These are phyloP conservation scores for Chelidonichthys spinosus DNA, from an alignment of 2,797 vertebrate species.

Conservation along the genomic window DNA sequence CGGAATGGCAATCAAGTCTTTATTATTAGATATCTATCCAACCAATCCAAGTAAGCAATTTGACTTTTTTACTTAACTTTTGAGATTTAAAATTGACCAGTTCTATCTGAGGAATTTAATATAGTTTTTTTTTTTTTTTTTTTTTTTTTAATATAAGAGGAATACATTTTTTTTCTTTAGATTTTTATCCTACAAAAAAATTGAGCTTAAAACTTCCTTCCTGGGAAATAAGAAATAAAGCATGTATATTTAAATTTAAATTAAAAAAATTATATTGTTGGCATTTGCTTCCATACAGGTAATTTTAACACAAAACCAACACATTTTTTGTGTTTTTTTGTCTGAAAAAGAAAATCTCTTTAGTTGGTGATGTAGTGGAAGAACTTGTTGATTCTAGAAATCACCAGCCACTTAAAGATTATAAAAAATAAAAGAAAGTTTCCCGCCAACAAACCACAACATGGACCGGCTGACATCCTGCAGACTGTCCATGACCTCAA, in stretches of 20 bases:
- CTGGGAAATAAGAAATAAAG: no score
- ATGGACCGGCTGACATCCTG: constrained; percentile 80
- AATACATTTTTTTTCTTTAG: no score
- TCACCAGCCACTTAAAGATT: not conserved
- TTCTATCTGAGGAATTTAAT: not conserved
- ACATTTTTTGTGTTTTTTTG: not conserved
- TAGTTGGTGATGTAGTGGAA: not conserved
- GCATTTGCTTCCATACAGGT: constrained; percentile 1
- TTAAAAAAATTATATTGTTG: not conserved
- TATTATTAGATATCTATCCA: not conserved
- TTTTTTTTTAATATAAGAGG: no score
- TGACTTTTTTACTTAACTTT: not conserved
- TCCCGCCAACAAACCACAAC: constrained; percentile 69
- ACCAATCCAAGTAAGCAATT: not conserved
- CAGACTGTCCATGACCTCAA: constrained; percentile 88
- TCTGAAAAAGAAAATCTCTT: not conserved
- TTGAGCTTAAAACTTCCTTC: no score
- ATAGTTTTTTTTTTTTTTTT: not conserved
- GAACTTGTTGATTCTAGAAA: not conserved
- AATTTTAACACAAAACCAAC: not conserved
- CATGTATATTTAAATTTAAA: no score
- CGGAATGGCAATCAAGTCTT: not conserved
- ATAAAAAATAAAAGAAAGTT: not conserved
- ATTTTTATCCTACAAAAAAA: no score
- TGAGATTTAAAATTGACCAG: not conserved